Conservation (phyloP, 2,797 vertebrate species). For the Halcyon badia region DNA sequence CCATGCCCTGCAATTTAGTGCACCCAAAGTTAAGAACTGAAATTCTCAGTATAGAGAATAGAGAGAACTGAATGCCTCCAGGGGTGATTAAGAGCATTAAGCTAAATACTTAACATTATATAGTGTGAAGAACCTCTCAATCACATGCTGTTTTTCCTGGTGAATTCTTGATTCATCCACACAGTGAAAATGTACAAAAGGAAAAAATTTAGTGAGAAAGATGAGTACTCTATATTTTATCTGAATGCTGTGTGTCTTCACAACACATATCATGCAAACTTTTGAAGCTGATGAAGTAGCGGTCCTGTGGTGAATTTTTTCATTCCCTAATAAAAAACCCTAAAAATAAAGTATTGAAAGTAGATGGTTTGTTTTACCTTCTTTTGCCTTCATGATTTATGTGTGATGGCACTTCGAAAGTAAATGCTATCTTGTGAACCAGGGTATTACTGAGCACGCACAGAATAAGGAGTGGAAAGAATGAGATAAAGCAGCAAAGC, state of each 20-base stretch:
- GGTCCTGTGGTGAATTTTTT: not conserved
- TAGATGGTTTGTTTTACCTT: not conserved
- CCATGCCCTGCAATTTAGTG: not conserved
- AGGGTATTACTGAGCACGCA: conserved; percentile 11
- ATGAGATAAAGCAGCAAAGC: conserved; percentile 37
- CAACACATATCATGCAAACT: not conserved
- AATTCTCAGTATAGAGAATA: not conserved
- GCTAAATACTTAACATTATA: not conserved
- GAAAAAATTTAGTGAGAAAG: not conserved
- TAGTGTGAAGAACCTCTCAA: not conserved
- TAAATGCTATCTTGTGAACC: not conserved
- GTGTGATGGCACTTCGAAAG: not conserved
- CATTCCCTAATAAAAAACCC: not conserved
- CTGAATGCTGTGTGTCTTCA: not conserved
- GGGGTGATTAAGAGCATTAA: not conserved
- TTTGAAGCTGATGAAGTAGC: not conserved
- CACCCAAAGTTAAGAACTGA: not conserved
- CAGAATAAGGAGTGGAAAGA: conserved; percentile 21
- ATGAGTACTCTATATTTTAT: not conserved
- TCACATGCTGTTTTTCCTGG: not conserved
- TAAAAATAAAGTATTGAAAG: not conserved
- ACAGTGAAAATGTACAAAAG: not conserved
- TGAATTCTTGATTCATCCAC: not conserved
- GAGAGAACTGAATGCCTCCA: not conserved
- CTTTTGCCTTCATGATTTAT: not conserved